Evolutionary conservation across 2,797 vertebrate genomes (phyloP).

Genomic region (Menidia menidia): DNA sequence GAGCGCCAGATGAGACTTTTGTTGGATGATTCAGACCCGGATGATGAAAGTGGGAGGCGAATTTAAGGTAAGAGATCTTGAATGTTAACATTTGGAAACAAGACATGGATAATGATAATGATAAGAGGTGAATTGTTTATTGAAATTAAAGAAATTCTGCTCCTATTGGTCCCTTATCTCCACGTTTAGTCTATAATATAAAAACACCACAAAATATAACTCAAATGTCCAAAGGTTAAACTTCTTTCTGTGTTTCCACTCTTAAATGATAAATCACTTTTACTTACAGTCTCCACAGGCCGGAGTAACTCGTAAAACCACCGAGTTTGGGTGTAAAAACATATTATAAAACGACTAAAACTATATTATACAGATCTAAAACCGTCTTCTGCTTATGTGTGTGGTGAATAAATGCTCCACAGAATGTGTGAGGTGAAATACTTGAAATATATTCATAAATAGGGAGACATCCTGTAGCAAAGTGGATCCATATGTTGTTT

Average conservation of each 20-base stretch:
- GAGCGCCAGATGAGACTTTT: constrained; percentile 12
- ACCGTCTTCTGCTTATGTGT: background rate
- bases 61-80: constrained; percentile 53
- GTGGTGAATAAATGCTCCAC: background rate
- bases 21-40: constrained; percentile 32
- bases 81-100: background rate
- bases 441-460: background rate
- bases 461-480: background rate
- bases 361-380: background rate
- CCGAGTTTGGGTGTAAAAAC: background rate
- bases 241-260: too few species aligned
- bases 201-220: background rate
- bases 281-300: background rate
- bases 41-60: constrained; percentile 54
- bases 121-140: too few species aligned
- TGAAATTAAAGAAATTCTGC: background rate
- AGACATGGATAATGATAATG: too few species aligned
- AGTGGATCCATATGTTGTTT: background rate
- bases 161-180: background rate
- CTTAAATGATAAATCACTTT: background rate
- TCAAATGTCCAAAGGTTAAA: background rate
- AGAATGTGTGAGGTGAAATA: background rate
- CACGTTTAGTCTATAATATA: background rate
- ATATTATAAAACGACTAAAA: background rate
- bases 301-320: background rate